phyloP scores from a whole-genome alignment of 2,888 invertebrate species.

The Automeris io region DNA sequence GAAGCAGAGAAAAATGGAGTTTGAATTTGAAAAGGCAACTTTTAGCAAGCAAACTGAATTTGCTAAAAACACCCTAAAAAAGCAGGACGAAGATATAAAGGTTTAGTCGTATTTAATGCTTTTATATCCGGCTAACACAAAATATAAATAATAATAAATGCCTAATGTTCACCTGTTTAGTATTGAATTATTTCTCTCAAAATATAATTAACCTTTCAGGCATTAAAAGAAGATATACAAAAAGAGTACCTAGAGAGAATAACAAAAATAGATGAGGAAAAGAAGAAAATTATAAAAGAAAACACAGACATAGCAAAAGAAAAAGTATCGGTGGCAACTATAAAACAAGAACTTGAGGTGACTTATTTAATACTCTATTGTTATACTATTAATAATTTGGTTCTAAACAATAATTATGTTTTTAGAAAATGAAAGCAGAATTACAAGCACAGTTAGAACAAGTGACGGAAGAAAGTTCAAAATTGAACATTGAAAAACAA shows the following conservation, averaged over 20 bases:
- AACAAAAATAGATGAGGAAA: constrained; percentile 57
- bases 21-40: constrained; percentile 79
- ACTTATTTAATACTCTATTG: constrained; percentile 1
- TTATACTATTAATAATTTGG: not conserved
- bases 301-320: constrained; percentile 50
- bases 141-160: not conserved
- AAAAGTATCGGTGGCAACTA: constrained; percentile 47
- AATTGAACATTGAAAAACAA: constrained; percentile 57
- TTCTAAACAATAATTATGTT: constrained; percentile 6
- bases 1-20: constrained; percentile 78
- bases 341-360: constrained; percentile 65
- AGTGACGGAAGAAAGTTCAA: constrained; percentile 55
- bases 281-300: constrained; percentile 46
- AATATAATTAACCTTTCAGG: constrained; percentile 24
- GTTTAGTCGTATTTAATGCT: constrained; percentile 28
- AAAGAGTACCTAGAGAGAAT: constrained; percentile 62
- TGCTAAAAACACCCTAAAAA: constrained; percentile 71
- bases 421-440: constrained; percentile 63
- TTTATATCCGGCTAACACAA: no score
- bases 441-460: constrained; percentile 62
- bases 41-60: constrained; percentile 78
- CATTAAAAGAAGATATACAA: constrained; percentile 57
- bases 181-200: not conserved
- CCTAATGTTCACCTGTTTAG: not conserved
- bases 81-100: constrained; percentile 78